phyloP scores from a whole-genome alignment of 2,888 invertebrate species.

The Hemithea aestivaria region DNA sequence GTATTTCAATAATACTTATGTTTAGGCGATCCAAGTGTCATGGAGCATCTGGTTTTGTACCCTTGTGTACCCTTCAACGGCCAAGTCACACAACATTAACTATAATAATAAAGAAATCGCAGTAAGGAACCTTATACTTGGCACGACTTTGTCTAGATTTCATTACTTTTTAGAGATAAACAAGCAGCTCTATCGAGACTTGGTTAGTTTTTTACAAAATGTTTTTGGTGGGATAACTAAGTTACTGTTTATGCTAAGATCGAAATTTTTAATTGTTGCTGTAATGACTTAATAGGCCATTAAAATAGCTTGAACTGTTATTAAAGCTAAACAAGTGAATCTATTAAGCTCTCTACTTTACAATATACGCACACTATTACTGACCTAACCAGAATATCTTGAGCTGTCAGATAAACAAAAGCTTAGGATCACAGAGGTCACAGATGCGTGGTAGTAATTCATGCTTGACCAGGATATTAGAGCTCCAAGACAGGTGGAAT shows the following conservation, averaged over 20 bases:
- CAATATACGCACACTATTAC: constrained; percentile 40
- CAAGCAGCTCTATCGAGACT: too few relatives aligned
- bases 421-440: constrained; percentile 40
- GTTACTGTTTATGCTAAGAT: neutral
- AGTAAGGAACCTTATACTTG: too few relatives aligned
- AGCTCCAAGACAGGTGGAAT: constrained; percentile 30
- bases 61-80: too few relatives aligned
- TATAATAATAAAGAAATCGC: too few relatives aligned
- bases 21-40: too few relatives aligned
- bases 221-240: too few relatives aligned
- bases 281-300: constrained; percentile 14
- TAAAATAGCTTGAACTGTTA: constrained; percentile 36
- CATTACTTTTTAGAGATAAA: too few relatives aligned
- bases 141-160: too few relatives aligned
- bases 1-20: too few relatives aligned
- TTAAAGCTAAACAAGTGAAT: constrained; percentile 53
- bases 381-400: constrained; percentile 36
- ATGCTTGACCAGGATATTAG: constrained; percentile 36
- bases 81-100: too few relatives aligned
- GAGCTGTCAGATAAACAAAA: constrained; percentile 41
- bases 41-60: too few relatives aligned
- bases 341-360: constrained; percentile 44
- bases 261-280: constrained; percentile 14
- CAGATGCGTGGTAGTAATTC: constrained; percentile 45
- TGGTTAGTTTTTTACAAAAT: too few relatives aligned